phyloP scores from a whole-genome alignment of 2,888 invertebrate genomes.

The Nemurella pictetii region DNA sequence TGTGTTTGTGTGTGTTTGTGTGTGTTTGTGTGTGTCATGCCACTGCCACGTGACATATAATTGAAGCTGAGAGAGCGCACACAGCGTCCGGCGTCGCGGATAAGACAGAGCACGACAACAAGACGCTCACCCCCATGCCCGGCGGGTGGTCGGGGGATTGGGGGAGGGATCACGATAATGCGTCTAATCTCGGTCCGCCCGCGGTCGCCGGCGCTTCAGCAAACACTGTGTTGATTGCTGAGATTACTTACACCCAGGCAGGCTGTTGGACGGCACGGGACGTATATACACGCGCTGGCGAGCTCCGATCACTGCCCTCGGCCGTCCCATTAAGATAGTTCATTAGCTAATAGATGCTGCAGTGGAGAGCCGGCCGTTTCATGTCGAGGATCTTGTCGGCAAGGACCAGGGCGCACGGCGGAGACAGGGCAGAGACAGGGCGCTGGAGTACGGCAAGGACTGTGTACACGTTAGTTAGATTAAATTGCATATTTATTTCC shows the following conservation, averaged over 20 bases:
- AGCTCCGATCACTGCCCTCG: not conserved
- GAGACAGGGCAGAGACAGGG: no score
- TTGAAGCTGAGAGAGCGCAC: not conserved
- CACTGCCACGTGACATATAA: not conserved
- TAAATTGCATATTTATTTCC: conserved; percentile 33
- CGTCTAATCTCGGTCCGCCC: not conserved
- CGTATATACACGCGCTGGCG: not conserved
- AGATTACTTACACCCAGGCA: conserved; percentile 18
- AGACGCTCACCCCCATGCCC: no score
- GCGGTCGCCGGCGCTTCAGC: not conserved
- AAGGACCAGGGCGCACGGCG: no score
- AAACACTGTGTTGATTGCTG: conserved; percentile 15
- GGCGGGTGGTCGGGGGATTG: no score
- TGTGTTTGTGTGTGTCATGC: not conserved
- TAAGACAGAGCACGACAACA: not conserved
- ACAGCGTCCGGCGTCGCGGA: not conserved
- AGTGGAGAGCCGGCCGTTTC: not conserved
- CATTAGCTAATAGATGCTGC: conserved; percentile 27
- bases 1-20: no score
- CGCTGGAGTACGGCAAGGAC: no score
- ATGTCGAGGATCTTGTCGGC: not conserved
- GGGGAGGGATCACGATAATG: conserved; percentile 18
- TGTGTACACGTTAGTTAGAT: conserved; percentile 24
- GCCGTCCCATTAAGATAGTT: conserved; percentile 6
- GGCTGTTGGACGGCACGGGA: not conserved